phyloP scores from a whole-genome alignment of 2,797 vertebrate species.

The Poecilia picta region DNA sequence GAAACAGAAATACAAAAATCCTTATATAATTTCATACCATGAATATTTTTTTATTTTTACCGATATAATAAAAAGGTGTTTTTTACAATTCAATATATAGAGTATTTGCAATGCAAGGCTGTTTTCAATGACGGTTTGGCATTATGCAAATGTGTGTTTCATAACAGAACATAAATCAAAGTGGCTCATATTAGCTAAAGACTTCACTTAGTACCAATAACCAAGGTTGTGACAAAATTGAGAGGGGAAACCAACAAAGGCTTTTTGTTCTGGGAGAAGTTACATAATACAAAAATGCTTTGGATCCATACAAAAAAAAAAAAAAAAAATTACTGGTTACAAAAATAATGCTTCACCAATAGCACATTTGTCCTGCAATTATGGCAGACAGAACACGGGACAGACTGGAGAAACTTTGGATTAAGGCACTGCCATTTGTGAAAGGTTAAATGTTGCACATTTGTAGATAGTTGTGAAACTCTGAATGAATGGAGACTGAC shows the following conservation, averaged over 20 bases:
- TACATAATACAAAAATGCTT: slow-evolving; percentile 63
- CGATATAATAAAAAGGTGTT: slow-evolving; percentile 8
- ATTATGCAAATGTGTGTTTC: slow-evolving; percentile 1
- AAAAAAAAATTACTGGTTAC: slow-evolving; percentile 41
- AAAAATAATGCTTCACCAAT: slow-evolving; percentile 59
- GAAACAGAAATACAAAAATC: not conserved
- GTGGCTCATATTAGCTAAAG: slow-evolving; percentile 32
- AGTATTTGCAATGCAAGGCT: slow-evolving; percentile 7
- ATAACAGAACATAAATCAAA: slow-evolving; percentile 14
- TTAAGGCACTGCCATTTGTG: slow-evolving; percentile 49
- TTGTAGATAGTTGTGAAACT: slow-evolving; percentile 26
- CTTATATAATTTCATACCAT: not conserved
- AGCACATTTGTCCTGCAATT: slow-evolving; percentile 54
- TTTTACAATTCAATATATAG: not conserved
- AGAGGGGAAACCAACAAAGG: slow-evolving; percentile 18
- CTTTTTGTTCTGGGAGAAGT: slow-evolving; percentile 54
- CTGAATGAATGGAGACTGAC: slow-evolving; percentile 36
- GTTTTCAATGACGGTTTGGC: not conserved
- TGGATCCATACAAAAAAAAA: slow-evolving; percentile 46
- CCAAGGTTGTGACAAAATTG: slow-evolving; percentile 27
- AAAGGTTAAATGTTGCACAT: slow-evolving; percentile 53
- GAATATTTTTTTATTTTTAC: slow-evolving; percentile 51
- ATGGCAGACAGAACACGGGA: slow-evolving; percentile 20
- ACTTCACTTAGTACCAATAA: slow-evolving; percentile 44
- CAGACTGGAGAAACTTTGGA: slow-evolving; percentile 56